Evolutionary conservation across 2,113 vertebrate species (phyloP).

Genomic region (Nycticebus coucang): DNA sequence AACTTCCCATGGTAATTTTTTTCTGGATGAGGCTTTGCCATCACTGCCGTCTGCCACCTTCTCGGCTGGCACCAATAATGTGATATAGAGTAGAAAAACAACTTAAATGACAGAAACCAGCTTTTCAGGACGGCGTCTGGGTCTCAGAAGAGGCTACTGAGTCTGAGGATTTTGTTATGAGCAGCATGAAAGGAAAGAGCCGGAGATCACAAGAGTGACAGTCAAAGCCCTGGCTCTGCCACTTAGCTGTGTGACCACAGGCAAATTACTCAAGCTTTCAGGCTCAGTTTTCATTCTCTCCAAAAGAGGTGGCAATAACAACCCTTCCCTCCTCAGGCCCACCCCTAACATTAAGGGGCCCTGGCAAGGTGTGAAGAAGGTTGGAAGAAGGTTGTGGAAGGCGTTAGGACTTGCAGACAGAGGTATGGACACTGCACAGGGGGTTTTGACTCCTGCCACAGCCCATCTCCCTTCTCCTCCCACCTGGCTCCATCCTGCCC

Average conservation of each 20-base stretch:
- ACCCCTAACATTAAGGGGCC: neutral
- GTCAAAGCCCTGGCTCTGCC: neutral
- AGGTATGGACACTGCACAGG: too few relatives aligned
- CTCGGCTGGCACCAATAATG: slow-evolving; percentile 3
- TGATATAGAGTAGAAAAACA: neutral
- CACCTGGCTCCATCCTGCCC: neutral
- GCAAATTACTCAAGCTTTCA: neutral
- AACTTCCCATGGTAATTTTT: slow-evolving; percentile 49
- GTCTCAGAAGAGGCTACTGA: neutral
- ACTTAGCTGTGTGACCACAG: neutral
- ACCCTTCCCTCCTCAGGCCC: neutral
- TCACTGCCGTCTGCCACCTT: slow-evolving; percentile 4
- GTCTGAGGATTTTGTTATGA: neutral
- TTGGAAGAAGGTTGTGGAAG: neutral
- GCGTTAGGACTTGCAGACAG: neutral
- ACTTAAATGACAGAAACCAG: neutral
- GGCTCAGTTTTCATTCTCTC: neutral
- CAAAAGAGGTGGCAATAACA: neutral
- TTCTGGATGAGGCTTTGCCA: slow-evolving; percentile 29
- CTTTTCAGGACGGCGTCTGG: neutral
- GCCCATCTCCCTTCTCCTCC: neutral
- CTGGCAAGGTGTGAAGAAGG: neutral
- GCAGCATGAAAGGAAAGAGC: neutral
- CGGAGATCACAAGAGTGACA: neutral
- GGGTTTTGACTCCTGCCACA: too few relatives aligned